phyloP scores from a whole-genome alignment of 2,888 invertebrate species.

The Esperia sulphurella region DNA sequence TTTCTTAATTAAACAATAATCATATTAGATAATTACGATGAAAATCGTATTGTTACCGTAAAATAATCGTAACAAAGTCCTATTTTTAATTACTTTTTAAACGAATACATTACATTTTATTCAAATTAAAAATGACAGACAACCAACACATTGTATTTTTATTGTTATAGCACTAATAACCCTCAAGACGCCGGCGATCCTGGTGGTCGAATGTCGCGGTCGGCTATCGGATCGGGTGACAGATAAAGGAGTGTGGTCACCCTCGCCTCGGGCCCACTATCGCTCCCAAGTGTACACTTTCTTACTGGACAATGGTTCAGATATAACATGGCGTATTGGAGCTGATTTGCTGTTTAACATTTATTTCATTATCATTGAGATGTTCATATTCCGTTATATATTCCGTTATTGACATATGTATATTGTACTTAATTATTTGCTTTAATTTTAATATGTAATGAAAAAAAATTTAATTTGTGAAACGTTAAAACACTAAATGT shows the following conservation, averaged over 20 bases:
- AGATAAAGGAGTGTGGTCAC: conserved; percentile 62
- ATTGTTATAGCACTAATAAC: background rate
- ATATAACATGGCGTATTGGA: background rate
- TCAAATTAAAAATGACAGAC: background rate
- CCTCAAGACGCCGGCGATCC: conserved; percentile 13
- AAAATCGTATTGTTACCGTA: no score
- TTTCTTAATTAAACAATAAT: no score
- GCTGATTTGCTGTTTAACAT: background rate
- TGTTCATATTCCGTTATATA: no score
- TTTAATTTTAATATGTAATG: no score
- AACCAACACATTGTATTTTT: background rate
- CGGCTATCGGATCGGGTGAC: conserved; percentile 60
- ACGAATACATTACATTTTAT: no score
- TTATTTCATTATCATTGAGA: background rate
- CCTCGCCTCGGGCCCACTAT: conserved; percentile 52
- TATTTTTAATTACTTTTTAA: no score
- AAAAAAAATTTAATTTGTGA: no score
- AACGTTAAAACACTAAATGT: no score
- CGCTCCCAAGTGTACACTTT: conserved; percentile 56
- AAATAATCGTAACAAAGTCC: no score
- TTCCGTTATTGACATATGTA: no score
- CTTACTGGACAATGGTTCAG: conserved; percentile 43
- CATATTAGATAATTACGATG: no score
- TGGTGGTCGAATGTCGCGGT: conserved; percentile 19
- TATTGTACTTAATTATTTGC: no score